Evolutionary conservation across 1,140 invertebrate species (phyloP).

Genomic region (Drosophila pachea): DNA sequence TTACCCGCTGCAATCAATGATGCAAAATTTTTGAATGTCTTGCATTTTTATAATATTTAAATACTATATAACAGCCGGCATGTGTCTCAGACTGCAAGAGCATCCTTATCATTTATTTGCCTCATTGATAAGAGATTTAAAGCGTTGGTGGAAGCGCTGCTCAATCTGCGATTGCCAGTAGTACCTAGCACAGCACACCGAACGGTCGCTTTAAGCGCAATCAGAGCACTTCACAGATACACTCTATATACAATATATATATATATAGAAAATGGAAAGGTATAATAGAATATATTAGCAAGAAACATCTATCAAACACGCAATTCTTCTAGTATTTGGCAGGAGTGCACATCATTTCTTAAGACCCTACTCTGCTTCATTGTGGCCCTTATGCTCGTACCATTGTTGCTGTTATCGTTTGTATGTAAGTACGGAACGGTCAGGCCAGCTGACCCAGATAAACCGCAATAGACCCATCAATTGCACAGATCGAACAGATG

Average conservation of each 20-base stretch:
- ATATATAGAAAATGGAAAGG: slow-evolving; percentile 54
- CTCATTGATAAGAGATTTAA: slow-evolving; percentile 27
- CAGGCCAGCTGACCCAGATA: slow-evolving; percentile 42
- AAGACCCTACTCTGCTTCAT: slow-evolving; percentile 70
- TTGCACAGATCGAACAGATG: slow-evolving; percentile 31
- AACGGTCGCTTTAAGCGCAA: slow-evolving; percentile 23
- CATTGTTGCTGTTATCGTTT: slow-evolving; percentile 66
- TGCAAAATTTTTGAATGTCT: too few relatives aligned
- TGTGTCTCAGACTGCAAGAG: slow-evolving; percentile 15
- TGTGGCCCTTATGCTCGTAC: slow-evolving; percentile 65
- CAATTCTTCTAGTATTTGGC: slow-evolving; percentile 50
- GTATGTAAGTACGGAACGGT: slow-evolving; percentile 69
- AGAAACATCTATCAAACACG: too few relatives aligned
- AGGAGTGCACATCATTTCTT: slow-evolving; percentile 63
- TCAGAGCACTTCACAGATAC: slow-evolving; percentile 6
- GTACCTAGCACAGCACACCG: slow-evolving; percentile 33
- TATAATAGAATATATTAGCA: slow-evolving; percentile 13
- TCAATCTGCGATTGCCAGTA: slow-evolving; percentile 39
- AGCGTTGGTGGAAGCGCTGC: slow-evolving; percentile 21
- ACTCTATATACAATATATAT: slow-evolving; percentile 3
- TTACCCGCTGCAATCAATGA: background rate
- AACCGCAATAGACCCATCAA: slow-evolving; percentile 17
- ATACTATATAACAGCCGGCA: background rate
- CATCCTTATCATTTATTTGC: slow-evolving; percentile 27
- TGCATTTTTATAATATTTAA: background rate